Evolutionary conservation across 2,113 vertebrate species (phyloP), one percentile per base, ranked within the genome.

Genomic region (Tichodroma muraria): DNA sequence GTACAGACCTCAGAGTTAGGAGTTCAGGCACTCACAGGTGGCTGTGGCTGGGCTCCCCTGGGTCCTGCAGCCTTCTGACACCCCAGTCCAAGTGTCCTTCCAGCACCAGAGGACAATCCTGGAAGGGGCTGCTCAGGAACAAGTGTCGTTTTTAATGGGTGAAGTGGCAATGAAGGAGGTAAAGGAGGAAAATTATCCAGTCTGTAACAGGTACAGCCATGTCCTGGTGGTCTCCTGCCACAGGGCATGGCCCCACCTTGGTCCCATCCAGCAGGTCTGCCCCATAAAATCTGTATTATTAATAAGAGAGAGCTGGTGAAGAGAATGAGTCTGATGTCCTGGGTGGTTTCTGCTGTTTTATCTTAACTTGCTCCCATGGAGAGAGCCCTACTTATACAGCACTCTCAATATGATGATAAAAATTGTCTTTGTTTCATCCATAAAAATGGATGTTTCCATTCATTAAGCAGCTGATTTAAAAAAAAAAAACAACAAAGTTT

Each of bases 111-210:
- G 44, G 31, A 60, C 28, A 30, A 4, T 6, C 45, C 63, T 57
- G 70, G 47, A 33, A 78, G 61, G 31, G 15, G 23, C 15, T 47
- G 30, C 22, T 50, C 42, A 11, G 42, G 47, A 33, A 1, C 6
- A 47, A 38, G 23, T 6, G 9, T 4, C 0, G 0, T 14, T 49
- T 65, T 59, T 28, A 25, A 20, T 25, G 52, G 11, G 11, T 30
- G 47, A 82, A 44, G 23, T 27, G 52, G 6, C 13, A 54, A 10
- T 7, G 21, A 75, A 70, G 15, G 42, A 63, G 11, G 16, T 15
- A 59, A 40, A 42, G 42, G 37, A 75, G 35, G 33, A 59, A 81
- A 81, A 47, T n/a, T 28, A 17, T 8, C 15, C 30, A 19, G 1
- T 12, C 13, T 65, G 2, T 60, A 24, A 25, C 5, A 44, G 16